Conservation (phyloP, 2,797 vertebrate genomes). For the Psittacula derbiana region DNA sequence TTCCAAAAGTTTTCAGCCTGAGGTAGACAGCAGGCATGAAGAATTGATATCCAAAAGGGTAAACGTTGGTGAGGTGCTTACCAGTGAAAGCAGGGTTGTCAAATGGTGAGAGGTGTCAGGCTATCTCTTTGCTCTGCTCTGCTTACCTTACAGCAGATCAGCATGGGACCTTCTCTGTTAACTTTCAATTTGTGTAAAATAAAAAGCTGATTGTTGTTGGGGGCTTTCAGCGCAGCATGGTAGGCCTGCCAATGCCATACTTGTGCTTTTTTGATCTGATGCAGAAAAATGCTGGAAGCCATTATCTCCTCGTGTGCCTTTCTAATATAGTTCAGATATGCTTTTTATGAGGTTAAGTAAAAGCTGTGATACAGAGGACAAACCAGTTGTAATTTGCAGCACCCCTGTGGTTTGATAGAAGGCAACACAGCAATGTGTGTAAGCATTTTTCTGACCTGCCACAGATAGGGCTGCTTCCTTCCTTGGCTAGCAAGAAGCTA, state of each 20-base stretch:
- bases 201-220: not conserved
- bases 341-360: not conserved
- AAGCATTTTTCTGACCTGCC: not conserved
- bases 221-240: not conserved
- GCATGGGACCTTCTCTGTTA: not conserved
- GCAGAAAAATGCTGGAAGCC: not conserved
- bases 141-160: not conserved
- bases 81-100: not conserved
- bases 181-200: not conserved
- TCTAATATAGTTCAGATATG: not conserved
- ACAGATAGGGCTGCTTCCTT: not conserved
- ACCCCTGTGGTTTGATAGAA: not conserved
- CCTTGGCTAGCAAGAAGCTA: not conserved
- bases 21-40: not conserved
- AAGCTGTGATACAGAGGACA: not conserved
- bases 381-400: not conserved
- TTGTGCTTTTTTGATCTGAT: not conserved
- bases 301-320: not conserved
- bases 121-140: not conserved
- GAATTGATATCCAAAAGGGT: not conserved
- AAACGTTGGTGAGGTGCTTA: not conserved
- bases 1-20: not conserved
- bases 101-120: not conserved
- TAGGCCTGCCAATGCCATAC: not conserved
- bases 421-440: not conserved